Conservation (phyloP, 2,888 invertebrate species). For the Xylophagus ater region DNA sequence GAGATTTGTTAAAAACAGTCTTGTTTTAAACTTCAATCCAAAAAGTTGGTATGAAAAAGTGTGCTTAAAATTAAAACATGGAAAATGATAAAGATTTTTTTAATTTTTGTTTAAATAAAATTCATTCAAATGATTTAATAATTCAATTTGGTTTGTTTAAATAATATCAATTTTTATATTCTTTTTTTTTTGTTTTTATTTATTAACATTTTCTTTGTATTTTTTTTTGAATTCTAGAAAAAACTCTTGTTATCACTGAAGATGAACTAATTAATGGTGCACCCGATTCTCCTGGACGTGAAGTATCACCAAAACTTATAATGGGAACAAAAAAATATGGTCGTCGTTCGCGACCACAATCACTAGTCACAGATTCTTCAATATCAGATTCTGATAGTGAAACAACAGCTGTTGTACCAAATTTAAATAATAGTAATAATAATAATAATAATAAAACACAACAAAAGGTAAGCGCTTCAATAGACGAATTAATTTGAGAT, state of each 20-base stretch:
- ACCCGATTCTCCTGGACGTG: constrained; percentile 49
- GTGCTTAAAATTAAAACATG: too few species aligned
- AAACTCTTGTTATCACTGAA: constrained; percentile 28
- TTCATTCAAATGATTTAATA: constrained; percentile 8
- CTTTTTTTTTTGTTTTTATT: neutral
- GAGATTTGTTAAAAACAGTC: too few species aligned
- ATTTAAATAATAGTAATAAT: constrained; percentile 16
- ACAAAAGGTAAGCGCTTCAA: constrained; percentile 22
- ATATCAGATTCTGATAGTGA: constrained; percentile 36
- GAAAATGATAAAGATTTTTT: too few species aligned
- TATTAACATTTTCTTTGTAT: constrained; percentile 3
- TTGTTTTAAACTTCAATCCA: too few species aligned
- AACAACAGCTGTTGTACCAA: constrained; percentile 24
- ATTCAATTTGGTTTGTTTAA: constrained; percentile 9
- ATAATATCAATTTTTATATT: neutral
- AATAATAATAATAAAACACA: constrained; percentile 7
- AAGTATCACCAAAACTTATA: constrained; percentile 60
- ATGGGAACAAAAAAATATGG: constrained; percentile 68
- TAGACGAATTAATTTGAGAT: neutral
- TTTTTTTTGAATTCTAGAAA: constrained; percentile 24
- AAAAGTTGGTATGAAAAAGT: too few species aligned
- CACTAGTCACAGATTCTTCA: constrained; percentile 32
- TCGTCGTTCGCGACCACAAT: constrained; percentile 53
- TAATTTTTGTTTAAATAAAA: constrained; percentile 3
- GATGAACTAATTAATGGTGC: constrained; percentile 32